A percentile compares a stretch with the other conserved stretches of the same genome.
phyloP scores from a whole-genome alignment of 1,140 invertebrate genomes.

The Trissolcus basalis region DNA sequence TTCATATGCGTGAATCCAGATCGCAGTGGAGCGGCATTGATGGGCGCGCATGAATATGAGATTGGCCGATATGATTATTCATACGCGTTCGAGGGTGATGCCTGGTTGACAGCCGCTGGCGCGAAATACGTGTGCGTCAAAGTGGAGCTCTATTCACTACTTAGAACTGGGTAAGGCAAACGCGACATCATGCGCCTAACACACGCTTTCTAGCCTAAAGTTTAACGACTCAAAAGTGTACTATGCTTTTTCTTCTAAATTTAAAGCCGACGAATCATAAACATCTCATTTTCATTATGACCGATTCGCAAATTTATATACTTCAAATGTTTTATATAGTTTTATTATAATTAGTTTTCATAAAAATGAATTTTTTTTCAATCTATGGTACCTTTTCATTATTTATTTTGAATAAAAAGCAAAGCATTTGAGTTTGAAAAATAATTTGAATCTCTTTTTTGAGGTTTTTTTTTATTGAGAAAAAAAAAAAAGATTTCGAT shows the following conservation, averaged over 20 bases:
- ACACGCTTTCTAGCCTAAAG: conserved; percentile 56
- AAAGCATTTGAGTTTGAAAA: too few relatives aligned
- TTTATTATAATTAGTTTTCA: too few relatives aligned
- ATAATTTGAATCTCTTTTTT: too few relatives aligned
- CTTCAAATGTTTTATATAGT: too few relatives aligned
- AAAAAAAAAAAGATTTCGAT: too few relatives aligned
- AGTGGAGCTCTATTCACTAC: conserved; percentile 42
- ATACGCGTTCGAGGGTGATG: conserved; percentile 68
- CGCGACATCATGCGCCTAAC: conserved; percentile 56
- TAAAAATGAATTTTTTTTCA: too few relatives aligned
- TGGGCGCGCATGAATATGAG: conserved; percentile 64
- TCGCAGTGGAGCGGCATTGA: conserved; percentile 54
- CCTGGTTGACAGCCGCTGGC: conserved; percentile 67
- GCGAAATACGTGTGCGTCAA: conserved; percentile 35
- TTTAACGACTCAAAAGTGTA: conserved; percentile 40
- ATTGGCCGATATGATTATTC: conserved; percentile 71
- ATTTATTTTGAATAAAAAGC: too few relatives aligned
- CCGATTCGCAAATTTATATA: conserved; percentile 29
- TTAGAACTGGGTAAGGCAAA: conserved; percentile 65
- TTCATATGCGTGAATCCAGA: conserved; percentile 56
- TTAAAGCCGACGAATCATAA: conserved; percentile 23
- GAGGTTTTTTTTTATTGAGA: neutral
- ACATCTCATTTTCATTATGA: conserved; percentile 13
- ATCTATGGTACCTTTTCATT: too few relatives aligned
- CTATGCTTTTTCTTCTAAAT: conserved; percentile 40